Conservation (phyloP, 2,888 invertebrate genomes). For the Didymodactylos carnosus region DNA sequence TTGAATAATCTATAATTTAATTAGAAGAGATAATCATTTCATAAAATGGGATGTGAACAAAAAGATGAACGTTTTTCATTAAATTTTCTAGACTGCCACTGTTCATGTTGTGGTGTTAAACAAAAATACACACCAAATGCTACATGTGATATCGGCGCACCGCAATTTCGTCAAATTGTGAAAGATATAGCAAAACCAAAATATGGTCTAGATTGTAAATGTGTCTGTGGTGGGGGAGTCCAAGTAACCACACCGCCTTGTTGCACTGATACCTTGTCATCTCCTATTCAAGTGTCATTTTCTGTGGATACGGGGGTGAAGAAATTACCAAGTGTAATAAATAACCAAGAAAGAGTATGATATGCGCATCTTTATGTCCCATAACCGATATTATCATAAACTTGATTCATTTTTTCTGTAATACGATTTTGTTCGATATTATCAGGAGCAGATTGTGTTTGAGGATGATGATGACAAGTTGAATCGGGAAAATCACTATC, state of each 20-base stretch:
- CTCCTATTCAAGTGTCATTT: background rate
- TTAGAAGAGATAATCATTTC: too few relatives aligned
- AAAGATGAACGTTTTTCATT: background rate
- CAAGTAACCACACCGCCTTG: background rate
- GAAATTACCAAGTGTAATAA: background rate
- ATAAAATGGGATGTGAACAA: background rate
- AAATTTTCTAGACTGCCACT: background rate
- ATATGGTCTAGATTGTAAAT: too few relatives aligned
- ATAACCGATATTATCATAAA: too few relatives aligned
- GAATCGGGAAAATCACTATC: too few relatives aligned
- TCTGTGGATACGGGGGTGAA: background rate
- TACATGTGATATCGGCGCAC: background rate
- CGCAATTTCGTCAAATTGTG: background rate
- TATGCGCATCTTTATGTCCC: too few relatives aligned
- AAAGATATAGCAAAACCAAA: background rate
- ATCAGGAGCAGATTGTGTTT: too few relatives aligned
- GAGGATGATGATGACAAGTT: too few relatives aligned
- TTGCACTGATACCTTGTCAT: background rate
- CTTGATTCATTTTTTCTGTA: too few relatives aligned
- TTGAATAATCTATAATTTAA: too few relatives aligned
- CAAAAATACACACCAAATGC: background rate
- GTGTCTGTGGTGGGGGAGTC: background rate
- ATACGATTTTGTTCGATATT: too few relatives aligned
- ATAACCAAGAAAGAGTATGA: too few relatives aligned
- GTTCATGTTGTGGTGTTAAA: background rate